Evolutionary conservation across 2,113 vertebrate species (phyloP).

Genomic region (Vanacampus margaritifer): DNA sequence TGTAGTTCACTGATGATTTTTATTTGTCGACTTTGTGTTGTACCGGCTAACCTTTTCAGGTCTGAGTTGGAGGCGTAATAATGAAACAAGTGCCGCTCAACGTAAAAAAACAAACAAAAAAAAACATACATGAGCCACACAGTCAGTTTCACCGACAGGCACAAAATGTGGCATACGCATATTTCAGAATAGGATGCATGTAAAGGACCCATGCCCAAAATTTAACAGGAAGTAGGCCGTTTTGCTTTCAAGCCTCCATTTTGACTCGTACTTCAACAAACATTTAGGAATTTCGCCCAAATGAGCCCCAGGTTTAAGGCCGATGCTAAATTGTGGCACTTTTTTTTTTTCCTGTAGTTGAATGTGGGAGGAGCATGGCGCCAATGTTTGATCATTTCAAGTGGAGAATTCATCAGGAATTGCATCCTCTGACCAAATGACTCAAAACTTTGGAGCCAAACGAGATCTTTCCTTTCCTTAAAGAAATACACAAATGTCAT

Average conservation of each 20-base stretch:
- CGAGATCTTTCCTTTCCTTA: not conserved
- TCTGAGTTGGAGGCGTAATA: not conserved
- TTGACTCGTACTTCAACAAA: not conserved
- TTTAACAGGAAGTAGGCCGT: not conserved
- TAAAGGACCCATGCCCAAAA: not conserved
- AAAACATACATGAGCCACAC: not conserved
- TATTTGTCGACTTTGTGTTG: constrained; percentile 57
- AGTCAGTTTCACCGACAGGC: too few species aligned
- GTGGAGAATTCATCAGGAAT: too few species aligned
- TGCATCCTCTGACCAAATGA: too few species aligned
- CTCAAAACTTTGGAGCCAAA: not conserved
- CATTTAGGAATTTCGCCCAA: too few species aligned
- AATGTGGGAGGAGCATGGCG: too few species aligned
- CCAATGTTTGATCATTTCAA: too few species aligned
- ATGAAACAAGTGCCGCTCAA: not conserved
- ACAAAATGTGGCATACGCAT: too few species aligned
- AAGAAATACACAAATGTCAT: not conserved
- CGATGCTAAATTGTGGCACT: too few species aligned
- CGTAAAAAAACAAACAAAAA: not conserved
- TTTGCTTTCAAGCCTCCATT: not conserved
- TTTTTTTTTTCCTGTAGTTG: too few species aligned
- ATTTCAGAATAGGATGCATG: too few species aligned
- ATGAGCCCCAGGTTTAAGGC: too few species aligned
- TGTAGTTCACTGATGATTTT: constrained; percentile 49
- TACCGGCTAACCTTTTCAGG: constrained; percentile 31